Evolutionary conservation across 2,888 invertebrate species (phyloP), one percentile per base, ranked within the genome.

Genomic region (Ashinkailepas kermadecensis): DNA sequence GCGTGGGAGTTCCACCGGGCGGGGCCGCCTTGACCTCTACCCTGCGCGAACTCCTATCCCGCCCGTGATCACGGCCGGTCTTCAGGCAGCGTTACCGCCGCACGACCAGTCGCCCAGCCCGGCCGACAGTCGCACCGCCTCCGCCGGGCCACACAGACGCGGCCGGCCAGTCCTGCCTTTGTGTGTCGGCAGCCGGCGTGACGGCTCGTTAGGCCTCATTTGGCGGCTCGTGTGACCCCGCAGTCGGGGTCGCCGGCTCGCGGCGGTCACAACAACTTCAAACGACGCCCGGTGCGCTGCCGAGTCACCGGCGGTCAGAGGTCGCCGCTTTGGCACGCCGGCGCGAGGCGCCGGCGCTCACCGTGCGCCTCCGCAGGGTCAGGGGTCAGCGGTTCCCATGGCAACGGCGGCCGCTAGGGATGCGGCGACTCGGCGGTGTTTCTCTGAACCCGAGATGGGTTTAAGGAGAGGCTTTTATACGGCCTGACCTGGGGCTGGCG

Each of bases 241-340:
- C 67, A n/a, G 70, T 25, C 11, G n/a, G 18, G 74, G 74, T 56
- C 56, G 9, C 23, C 54, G n/a, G 54, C 74, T 10, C 21, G 9
- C 74, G 74, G 74, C 25, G 15, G 56, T 74, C 54, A 18, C 74
- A 74, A 56, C 74, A 70, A 15, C 70, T 54, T 74, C 74, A 74
- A 74, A 56, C 74, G 54, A 21, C 10, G 8, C 21, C 54, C 74
- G 54, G 56, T 56, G 74, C 74, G 54, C 21, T 21, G 74, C 74
- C 74, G 21, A 74, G 56, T 56, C 74, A 21, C 21, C 74, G 18
- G 21, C 39, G 74, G 74, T 74, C 74, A 39, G 56, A 21, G 74
- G 74, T 74, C 21, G 21, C 74, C 54, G 21, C 74, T 54, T 54
- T 54, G 74, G 54, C 74, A 13, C 56, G 74, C 74, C 74, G 56